phyloP scores from a whole-genome alignment of 2,797 vertebrate genomes.

The Iguana delicatissima region DNA sequence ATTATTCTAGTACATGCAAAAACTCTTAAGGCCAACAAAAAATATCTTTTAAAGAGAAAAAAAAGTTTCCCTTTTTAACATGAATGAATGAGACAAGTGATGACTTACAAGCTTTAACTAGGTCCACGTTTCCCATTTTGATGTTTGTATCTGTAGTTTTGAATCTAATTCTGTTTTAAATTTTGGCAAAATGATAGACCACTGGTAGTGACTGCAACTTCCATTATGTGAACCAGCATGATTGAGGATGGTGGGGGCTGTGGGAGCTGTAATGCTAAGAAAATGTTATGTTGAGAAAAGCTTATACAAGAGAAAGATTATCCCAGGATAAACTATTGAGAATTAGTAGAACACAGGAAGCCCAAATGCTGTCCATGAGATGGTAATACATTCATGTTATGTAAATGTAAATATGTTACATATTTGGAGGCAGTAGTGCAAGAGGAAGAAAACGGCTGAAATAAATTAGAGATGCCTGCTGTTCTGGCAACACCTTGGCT shows the following conservation, averaged over 20 bases:
- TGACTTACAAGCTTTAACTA: background rate
- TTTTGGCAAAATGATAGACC: background rate
- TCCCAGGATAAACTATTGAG: background rate
- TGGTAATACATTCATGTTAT: background rate
- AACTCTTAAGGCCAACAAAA: too few relatives aligned
- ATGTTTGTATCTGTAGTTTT: background rate
- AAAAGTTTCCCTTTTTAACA: too few relatives aligned
- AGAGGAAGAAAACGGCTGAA: background rate
- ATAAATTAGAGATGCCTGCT: background rate
- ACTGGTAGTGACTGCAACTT: background rate
- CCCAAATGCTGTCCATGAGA: background rate
- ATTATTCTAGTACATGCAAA: too few relatives aligned
- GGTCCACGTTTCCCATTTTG: background rate
- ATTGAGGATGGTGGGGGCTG: too few relatives aligned
- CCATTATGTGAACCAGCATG: background rate
- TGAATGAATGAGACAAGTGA: background rate
- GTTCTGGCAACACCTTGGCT: background rate
- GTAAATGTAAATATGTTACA: background rate
- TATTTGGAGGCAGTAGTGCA: background rate
- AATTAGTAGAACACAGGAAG: background rate
- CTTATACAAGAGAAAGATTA: background rate
- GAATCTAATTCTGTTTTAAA: background rate
- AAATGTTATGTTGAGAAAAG: background rate
- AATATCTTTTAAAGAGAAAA: too few relatives aligned
- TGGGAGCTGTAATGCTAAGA: background rate